Base-by-base conservation (phyloP, 1,140 invertebrate species). In the Olivierus martensii region DNA sequence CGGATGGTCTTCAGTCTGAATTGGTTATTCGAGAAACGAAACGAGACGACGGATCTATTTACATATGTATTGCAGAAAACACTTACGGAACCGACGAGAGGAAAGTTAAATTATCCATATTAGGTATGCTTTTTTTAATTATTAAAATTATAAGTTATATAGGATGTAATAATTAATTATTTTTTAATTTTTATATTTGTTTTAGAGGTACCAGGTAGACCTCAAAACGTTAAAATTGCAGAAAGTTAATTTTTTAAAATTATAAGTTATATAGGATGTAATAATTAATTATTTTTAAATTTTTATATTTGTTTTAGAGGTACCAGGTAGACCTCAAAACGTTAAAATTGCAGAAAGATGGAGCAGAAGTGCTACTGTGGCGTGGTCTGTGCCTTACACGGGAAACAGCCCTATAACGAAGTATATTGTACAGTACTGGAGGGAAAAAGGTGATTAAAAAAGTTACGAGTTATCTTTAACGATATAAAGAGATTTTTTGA, bases 361-460 rank as follows among this genome's bases (percentile, higher is more conserved):
- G 48, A 90, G 89, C 58, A 77, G 87, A 54, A 83, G 82, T 5
- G 85, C 93, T 44, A 85, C 89, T 63, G 71, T 97, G 2, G 83
- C 83, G 11, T 97, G 93, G 92, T 83, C 82, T 18, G 81, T 85
- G 47, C 90, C 91, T n/a, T 96, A 91, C 67, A 85, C 92, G 66
- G 93, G 93, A 53, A 95, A 96, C 68, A 90, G 87, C 12, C 83
- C 83, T 0, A 85, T 97, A 55, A 87, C 82, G 57, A 79, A 82
- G 63, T 97, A 93, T 68, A 77, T 87, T 37, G 87, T 94, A 65
- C 87, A 94, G 69, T 92, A 90, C 68, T 93, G 92, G 73, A 81
- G 84, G 56, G 86, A 84, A 61, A 87, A 87, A 68, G 84, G 84
- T 64, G 80, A 41, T 6, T 28, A 28, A 28, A 28, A 28, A 6